A percentile compares a stretch with the other conserved stretches of the same genome.
phyloP scores from a whole-genome alignment of 1,140 invertebrate species.

The Megathymus violae region DNA sequence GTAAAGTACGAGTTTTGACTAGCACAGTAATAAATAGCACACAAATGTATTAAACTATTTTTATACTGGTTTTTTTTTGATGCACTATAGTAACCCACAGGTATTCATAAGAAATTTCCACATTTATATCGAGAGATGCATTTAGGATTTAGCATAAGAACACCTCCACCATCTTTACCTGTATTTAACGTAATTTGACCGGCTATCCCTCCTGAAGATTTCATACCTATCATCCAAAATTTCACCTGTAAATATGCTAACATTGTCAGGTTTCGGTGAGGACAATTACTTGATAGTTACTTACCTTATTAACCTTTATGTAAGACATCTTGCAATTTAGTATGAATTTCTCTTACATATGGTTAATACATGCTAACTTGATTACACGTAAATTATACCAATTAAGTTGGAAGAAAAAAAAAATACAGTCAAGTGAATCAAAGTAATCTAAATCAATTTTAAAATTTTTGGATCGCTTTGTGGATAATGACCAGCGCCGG shows the following conservation, averaged over 20 bases:
- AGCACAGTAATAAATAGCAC: constrained; percentile 14
- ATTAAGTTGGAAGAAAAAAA: too few species aligned
- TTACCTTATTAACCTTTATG: constrained; percentile 17
- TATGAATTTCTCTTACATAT: constrained; percentile 32
- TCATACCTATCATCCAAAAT: constrained; percentile 22
- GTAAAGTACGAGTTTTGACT: not conserved
- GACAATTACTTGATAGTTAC: constrained; percentile 32
- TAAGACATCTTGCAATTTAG: constrained; percentile 32
- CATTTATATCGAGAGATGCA: not conserved
- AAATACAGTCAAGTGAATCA: too few species aligned
- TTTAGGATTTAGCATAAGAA: constrained; percentile 3
- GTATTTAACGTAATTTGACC: constrained; percentile 83
- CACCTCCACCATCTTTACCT: constrained; percentile 61
- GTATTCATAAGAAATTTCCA: constrained; percentile 10
- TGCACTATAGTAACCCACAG: constrained; percentile 9
- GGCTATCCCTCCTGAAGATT: constrained; percentile 9
- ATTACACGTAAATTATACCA: not conserved
- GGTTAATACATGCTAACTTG: constrained; percentile 33
- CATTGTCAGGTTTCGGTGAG: constrained; percentile 37
- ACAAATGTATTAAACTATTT: constrained; percentile 1
- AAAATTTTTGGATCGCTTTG: constrained; percentile 1
- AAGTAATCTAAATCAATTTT: too few species aligned
- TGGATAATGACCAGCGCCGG: constrained; percentile 14
- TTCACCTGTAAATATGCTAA: constrained; percentile 24
- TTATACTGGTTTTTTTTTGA: not conserved